These are phyloP conservation scores for Panulirus ornatus DNA, from an alignment of 1,140 invertebrate genomes.

Conservation along the genomic window DNA sequence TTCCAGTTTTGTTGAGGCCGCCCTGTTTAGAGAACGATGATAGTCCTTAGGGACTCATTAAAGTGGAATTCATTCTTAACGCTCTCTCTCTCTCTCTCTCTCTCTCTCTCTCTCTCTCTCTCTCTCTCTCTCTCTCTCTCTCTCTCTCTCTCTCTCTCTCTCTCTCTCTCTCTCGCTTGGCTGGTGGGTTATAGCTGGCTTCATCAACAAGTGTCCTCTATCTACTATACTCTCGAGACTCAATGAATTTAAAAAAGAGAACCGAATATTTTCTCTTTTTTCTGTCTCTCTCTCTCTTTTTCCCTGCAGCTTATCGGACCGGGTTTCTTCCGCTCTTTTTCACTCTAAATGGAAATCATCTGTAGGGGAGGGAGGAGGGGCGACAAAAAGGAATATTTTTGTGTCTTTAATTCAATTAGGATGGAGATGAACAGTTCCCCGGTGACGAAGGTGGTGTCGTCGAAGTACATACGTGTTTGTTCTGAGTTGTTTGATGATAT, in stretches of 20 bases:
- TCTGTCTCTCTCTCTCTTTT: too few relatives aligned
- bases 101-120: background rate
- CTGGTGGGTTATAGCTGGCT: too few relatives aligned
- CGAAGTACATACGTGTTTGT: too few relatives aligned
- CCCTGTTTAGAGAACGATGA: constrained; percentile 10
- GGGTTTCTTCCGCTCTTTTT: background rate
- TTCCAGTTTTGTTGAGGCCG: background rate
- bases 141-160: constrained; percentile 3
- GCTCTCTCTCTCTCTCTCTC: background rate
- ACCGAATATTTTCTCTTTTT: constrained; percentile 56
- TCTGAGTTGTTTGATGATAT: background rate
- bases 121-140: background rate
- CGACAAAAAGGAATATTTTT: background rate
- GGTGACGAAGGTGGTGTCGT: too few relatives aligned
- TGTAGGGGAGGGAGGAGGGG: constrained; percentile 27
- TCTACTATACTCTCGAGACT: constrained; percentile 23
- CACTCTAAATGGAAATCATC: constrained; percentile 56
- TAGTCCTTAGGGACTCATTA: constrained; percentile 21
- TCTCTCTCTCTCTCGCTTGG: constrained; percentile 21
- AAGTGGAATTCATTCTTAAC: constrained; percentile 23
- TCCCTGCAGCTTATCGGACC: constrained; percentile 45
- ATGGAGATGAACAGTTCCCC: background rate
- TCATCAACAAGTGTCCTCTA: constrained; percentile 56
- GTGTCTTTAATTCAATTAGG: background rate
- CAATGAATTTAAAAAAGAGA: constrained; percentile 28